These are phyloP conservation scores for Styela plicata DNA, from an alignment of 23 tunicate genomes.

Conservation along the genomic window DNA sequence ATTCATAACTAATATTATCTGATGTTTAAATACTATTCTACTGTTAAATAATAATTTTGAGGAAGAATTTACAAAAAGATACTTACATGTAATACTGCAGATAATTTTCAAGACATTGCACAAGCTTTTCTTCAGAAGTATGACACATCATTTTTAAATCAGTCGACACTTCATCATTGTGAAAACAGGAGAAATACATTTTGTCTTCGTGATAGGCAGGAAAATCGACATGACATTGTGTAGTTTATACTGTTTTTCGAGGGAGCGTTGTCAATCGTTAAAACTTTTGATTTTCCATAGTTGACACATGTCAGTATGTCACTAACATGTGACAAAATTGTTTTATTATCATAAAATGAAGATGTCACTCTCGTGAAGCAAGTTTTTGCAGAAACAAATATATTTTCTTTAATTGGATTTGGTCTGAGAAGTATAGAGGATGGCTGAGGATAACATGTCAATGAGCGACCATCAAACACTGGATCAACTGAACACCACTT, in stretches of 20 bases:
- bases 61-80: too few relatives aligned
- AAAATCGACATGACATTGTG: too few relatives aligned
- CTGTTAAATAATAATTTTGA: too few relatives aligned
- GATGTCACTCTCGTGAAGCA: conserved; percentile 11
- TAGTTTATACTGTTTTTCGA: too few relatives aligned
- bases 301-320: conserved; percentile 21
- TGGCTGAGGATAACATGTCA: not conserved
- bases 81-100: too few relatives aligned
- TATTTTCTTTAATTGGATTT: not conserved
- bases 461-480: not conserved
- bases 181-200: conserved; percentile 1
- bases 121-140: too few relatives aligned
- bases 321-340: not conserved
- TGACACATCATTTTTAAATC: not conserved
- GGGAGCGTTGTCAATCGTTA: too few relatives aligned
- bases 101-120: too few relatives aligned
- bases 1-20: too few relatives aligned
- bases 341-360: too few relatives aligned
- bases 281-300: not conserved
- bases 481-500: conserved; percentile 24
- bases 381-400: not conserved
- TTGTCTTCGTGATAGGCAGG: not conserved
- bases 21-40: too few relatives aligned
- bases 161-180: not conserved
- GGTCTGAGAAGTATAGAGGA: not conserved